Evolutionary conservation across 2,113 vertebrate genomes (phyloP), one percentile per base, ranked within the genome.

Genomic region (Scomber scombrus): DNA sequence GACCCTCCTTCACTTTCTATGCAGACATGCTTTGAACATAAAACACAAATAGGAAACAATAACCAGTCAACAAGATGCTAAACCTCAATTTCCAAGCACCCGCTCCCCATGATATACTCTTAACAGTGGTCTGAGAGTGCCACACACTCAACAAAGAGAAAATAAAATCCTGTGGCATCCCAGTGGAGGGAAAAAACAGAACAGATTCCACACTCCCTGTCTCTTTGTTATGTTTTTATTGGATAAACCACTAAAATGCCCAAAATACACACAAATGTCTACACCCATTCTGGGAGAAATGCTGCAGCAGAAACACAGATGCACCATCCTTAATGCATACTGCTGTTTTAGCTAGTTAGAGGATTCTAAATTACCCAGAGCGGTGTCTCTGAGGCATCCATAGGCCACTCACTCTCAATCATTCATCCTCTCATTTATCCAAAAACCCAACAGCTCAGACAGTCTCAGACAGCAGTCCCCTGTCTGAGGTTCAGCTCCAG

Each of bases 181-280:
- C 68, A 77, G 58, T 18, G 67, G 9, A 66, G 67, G 58, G 8
- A 9, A 21, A 61, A 81, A 85, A 74, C 47, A 61, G 60, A 89
- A 81, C 64, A 82, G 76, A 90, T 81, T 81, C 85, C 70, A 55
- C 54, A 40, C 70, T 66, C 68, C 55, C 55, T 78, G 4, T 71
- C 57, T 82, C 85, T 85, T 82, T 90, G 88, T 89, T 78, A 71
- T 88, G 80, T 84, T 93, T 89, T 89, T 85, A 87, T 85, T 92
- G 79, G 83, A 80, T 49, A 87, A 88, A 82, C 88, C 88, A 46
- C 90, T 1, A 21, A 86, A 82, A 89, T 88, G 77, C 80, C 78
- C 81, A 14, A 71, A 60, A 75, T 86, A 80, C 29, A 60, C 70
- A 78, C 46, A 79, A 13, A 46, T 50, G 69, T 76, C 76, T 74